phyloP scores from a whole-genome alignment of 35 echinoderm and acorn worm species.

The Heliocidaris tuberculata region DNA sequence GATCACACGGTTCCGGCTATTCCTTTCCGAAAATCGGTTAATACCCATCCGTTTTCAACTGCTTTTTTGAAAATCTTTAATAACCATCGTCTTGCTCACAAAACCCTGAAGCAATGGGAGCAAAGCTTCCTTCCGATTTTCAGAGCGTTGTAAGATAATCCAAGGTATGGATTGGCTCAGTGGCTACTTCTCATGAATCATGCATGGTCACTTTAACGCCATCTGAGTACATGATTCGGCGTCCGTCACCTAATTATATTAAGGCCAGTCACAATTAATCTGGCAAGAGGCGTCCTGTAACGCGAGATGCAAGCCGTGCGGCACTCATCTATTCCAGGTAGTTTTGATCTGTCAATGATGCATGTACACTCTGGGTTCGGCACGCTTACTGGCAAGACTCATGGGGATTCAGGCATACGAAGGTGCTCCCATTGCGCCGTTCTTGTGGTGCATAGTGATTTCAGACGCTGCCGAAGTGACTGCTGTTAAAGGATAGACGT shows the following conservation, averaged over 20 bases:
- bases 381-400: not conserved
- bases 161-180: not conserved
- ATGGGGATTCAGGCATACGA: slow-evolving; percentile 12
- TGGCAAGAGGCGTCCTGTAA: slow-evolving; percentile 41
- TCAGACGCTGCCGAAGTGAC: slow-evolving; percentile 36
- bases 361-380: not conserved
- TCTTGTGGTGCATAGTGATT: slow-evolving; percentile 45
- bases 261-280: not conserved
- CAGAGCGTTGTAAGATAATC: not conserved
- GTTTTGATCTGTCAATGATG: not conserved
- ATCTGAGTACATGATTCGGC: slow-evolving; percentile 9
- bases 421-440: slow-evolving; percentile 12
- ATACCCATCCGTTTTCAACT: not conserved
- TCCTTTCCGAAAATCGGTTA: not conserved
- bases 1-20: not conserved
- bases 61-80: not conserved
- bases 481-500: slow-evolving; percentile 22
- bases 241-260: slow-evolving; percentile 20
- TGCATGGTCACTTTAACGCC: not conserved
- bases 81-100: not conserved
- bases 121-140: not conserved
- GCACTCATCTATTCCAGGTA: not conserved
- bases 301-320: not conserved
- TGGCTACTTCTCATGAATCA: not conserved
- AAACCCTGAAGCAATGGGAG: not conserved